These are phyloP conservation scores for Onychostoma macrolepis DNA, from an alignment of 2,113 vertebrate genomes.

Conservation along the genomic window DNA sequence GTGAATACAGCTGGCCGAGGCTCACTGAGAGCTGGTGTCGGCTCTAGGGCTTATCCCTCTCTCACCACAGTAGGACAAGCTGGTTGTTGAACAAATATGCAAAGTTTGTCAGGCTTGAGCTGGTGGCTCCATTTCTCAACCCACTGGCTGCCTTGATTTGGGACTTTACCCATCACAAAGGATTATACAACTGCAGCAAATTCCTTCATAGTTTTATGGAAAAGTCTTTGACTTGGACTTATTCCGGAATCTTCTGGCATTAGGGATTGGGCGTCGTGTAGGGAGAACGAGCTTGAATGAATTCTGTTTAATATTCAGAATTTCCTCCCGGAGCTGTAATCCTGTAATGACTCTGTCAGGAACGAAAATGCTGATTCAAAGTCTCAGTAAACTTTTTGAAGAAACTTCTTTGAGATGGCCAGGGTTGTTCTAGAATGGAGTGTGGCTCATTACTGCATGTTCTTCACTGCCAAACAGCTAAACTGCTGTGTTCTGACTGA, in stretches of 20 bases:
- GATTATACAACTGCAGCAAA: constrained; percentile 35
- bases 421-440: background rate
- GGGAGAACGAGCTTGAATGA: constrained; percentile 33
- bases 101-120: constrained; percentile 37
- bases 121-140: constrained; percentile 22
- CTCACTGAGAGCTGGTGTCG: constrained; percentile 15
- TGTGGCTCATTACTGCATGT: background rate
- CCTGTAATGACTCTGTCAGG: background rate
- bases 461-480: background rate
- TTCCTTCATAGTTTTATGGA: constrained; percentile 32
- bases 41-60: background rate
- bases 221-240: constrained; percentile 35
- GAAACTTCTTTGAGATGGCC: background rate
- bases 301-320: constrained; percentile 10
- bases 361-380: constrained; percentile 24
- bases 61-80: constrained; percentile 35
- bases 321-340: constrained; percentile 9
- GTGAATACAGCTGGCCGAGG: constrained; percentile 24
- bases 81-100: constrained; percentile 36
- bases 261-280: constrained; percentile 1
- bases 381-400: background rate
- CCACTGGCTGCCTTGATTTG: constrained; percentile 35
- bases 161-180: constrained; percentile 31
- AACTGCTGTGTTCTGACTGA: background rate
- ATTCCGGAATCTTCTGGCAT: constrained; percentile 40